Conservation (phyloP, 1,140 invertebrate genomes). For the Tetramorium simillimum region DNA sequence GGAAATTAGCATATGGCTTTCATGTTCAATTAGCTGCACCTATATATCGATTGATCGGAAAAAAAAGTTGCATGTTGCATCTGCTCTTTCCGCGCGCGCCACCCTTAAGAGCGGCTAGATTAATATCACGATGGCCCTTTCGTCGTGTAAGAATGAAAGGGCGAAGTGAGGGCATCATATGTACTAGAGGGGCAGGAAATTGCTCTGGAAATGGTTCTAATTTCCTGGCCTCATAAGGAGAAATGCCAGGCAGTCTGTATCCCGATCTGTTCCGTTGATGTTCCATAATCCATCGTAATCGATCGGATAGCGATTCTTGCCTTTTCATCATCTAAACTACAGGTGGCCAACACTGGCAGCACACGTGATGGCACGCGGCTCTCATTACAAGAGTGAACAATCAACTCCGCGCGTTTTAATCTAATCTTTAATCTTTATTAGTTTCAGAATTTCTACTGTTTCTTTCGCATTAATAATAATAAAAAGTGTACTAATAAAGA, state of each 20-base stretch:
- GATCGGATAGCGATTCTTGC: conserved; percentile 36
- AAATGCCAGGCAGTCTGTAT: background rate
- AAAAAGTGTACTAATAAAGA: background rate
- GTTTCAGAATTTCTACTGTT: background rate
- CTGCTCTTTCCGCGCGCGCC: conserved; percentile 49
- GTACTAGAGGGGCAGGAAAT: conserved; percentile 40
- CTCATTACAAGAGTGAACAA: background rate
- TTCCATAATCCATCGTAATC: conserved; percentile 46
- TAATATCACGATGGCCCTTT: conserved; percentile 63
- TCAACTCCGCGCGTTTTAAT: background rate
- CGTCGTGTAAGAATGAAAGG: conserved; percentile 49
- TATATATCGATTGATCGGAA: conserved; percentile 31
- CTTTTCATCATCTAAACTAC: conserved; percentile 11
- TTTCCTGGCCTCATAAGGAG: conserved; percentile 29
- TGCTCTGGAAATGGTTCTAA: conserved; percentile 61
- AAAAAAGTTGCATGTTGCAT: conserved; percentile 55
- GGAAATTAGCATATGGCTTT: conserved; percentile 10
- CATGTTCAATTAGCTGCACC: background rate
- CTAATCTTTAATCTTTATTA: background rate
- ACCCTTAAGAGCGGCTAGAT: conserved; percentile 60
- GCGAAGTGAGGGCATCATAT: conserved; percentile 8
- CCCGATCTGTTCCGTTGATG: conserved; percentile 15
- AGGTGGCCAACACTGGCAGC: background rate
- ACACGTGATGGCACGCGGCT: conserved; percentile 2
- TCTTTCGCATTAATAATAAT: background rate